These are phyloP conservation scores for Pheosia tremula DNA, from an alignment of 2,888 invertebrate genomes.

Conservation along the genomic window DNA sequence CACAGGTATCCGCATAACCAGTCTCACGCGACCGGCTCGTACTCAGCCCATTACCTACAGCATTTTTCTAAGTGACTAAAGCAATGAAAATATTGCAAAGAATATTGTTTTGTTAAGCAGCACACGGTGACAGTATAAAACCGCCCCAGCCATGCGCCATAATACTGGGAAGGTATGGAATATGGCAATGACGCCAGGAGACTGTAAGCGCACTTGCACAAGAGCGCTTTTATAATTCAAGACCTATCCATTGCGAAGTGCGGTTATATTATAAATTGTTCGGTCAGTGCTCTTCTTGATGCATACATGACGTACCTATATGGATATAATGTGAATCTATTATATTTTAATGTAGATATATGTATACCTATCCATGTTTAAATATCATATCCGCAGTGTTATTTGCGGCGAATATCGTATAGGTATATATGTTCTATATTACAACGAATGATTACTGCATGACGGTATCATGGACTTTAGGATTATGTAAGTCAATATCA, in stretches of 20 bases:
- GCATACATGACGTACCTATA: no score
- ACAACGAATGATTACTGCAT: no score
- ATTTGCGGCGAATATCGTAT: no score
- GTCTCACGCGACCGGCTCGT: not conserved
- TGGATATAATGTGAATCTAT: not conserved
- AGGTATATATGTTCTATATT: no score
- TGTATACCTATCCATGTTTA: no score
- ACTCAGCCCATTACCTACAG: not conserved
- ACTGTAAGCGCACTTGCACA: not conserved
- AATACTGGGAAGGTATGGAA: constrained; percentile 1
- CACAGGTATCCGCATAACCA: not conserved
- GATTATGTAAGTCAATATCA: no score
- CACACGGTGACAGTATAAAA: not conserved
- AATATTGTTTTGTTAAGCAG: not conserved
- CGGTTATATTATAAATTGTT: not conserved
- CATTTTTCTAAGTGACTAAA: constrained; percentile 2
- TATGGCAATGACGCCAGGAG: not conserved
- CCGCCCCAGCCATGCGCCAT: not conserved
- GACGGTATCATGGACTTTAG: no score
- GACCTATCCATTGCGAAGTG: not conserved
- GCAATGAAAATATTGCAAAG: not conserved
- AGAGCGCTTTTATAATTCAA: not conserved
- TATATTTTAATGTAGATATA: no score
- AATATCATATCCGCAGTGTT: no score
- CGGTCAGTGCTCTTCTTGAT: not conserved